Evolutionary conservation across 2,888 invertebrate genomes (phyloP), one percentile per base, ranked within the genome.

Genomic region (Ectemnius cavifrons): DNA sequence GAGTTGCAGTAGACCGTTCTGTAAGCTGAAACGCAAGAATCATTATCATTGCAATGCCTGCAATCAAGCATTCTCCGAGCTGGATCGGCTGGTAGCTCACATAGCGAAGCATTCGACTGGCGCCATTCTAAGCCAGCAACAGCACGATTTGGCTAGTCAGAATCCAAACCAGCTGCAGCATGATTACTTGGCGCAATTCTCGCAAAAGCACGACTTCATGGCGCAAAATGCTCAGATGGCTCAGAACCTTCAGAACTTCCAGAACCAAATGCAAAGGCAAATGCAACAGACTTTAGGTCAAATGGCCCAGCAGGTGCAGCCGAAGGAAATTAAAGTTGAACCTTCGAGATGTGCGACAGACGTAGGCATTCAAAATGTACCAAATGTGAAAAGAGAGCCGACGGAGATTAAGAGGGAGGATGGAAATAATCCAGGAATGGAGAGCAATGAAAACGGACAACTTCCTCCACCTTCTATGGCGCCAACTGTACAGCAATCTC

Each of bases 41-140:
- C 96, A 96, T 87, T 95, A 94, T 87, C 96, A 96, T 87, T 96
- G 96, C 90, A 94, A 94, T 86, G 93, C 95, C 63, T 96, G 96
- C 91, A 95, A 95, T 89, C 96, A 96, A 91, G 95, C 95, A 0
- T 95, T 95, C 88, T 94, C 95, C n/a, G 95, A 95, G 83, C 90
- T 94, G 65, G 94, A 94, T 71, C 92, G 94, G 67, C 91, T 96
- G 59, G 92, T 94, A 37, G 93, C 94, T 0, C 96, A 96, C 90
- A 93, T 95, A 47, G 93, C 94, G 16, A 95, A 95, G 87, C 96
- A 96, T 88, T 94, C 93, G 82, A 92, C 93, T 27, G 93, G 93
- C 14, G 93, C 93, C 8, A 91, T 94, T 49, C 91, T 92, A 75
- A 91, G 91, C 72, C 92, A 92, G 71, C 91, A 90, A 52, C 90